Conservation (phyloP, 2,113 vertebrate genomes). For the Vimba vimba region DNA sequence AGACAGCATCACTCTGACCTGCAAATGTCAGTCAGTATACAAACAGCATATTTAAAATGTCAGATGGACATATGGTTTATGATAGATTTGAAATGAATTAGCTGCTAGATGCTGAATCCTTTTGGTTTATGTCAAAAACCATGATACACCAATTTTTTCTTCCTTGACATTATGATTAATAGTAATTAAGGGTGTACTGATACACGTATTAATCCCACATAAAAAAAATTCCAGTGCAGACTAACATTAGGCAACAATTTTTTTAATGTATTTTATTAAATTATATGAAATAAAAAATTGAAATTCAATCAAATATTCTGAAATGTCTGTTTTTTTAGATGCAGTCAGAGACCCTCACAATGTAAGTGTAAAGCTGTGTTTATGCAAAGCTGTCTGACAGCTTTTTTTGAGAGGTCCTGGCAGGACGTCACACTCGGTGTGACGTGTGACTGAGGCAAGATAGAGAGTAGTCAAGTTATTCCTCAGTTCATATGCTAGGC, state of each 20-base stretch:
- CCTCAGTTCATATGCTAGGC: conserved; percentile 25
- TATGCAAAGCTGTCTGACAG: conserved; percentile 6
- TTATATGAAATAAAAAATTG: too few relatives aligned
- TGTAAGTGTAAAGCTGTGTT: not conserved
- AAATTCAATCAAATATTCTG: not conserved
- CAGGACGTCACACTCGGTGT: conserved; percentile 27
- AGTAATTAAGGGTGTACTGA: too few relatives aligned
- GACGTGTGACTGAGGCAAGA: conserved; percentile 11
- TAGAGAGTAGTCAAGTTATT: conserved; percentile 29
- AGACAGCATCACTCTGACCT: conserved; percentile 63
- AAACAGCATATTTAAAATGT: not conserved
- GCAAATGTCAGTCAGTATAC: conserved; percentile 18
- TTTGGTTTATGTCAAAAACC: too few relatives aligned
- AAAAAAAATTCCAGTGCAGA: too few relatives aligned
- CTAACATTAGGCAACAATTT: too few relatives aligned
- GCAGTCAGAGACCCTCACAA: conserved; percentile 1
- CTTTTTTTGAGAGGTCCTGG: conserved; percentile 31
- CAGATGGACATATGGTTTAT: not conserved
- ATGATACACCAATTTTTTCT: too few relatives aligned
- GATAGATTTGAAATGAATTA: not conserved
- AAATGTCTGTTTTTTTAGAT: not conserved
- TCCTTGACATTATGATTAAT: too few relatives aligned
- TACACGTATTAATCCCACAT: too few relatives aligned
- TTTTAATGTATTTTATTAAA: too few relatives aligned
- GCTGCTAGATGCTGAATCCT: not conserved